Percentiles rank a stretch among this genome's conserved stretches.
phyloP scores from a whole-genome alignment of 2,888 invertebrate genomes.

The Chymomyza amoena region DNA sequence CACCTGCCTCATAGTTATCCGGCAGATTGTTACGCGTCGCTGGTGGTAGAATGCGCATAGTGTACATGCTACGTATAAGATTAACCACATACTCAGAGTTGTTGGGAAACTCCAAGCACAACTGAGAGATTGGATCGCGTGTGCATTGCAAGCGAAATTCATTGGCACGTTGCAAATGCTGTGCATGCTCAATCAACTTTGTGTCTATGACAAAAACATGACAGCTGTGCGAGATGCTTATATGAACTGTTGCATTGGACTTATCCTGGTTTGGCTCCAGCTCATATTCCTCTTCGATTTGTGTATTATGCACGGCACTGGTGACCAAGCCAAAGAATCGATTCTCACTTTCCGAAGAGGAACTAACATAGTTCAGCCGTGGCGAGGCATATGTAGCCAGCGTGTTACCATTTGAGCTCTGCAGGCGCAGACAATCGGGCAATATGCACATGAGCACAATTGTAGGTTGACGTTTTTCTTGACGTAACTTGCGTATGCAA shows the following conservation, averaged over 20 bases:
- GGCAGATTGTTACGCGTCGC: conserved; percentile 67
- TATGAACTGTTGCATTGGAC: conserved; percentile 46
- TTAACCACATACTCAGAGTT: conserved; percentile 89
- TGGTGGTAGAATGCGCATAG: conserved; percentile 80
- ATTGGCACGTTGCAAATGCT: conserved; percentile 88
- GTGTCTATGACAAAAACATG: conserved; percentile 97
- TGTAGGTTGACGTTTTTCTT: conserved; percentile 92
- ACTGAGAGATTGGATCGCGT: conserved; percentile 86
- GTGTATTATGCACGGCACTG: conserved; percentile 83
- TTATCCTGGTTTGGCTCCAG: conserved; percentile 38
- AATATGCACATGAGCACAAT: conserved; percentile 91
- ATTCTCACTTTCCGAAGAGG: conserved; percentile 93
- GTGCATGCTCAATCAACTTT: conserved; percentile 88
- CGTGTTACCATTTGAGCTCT: conserved; percentile 87
- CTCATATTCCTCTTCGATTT: conserved; percentile 77
- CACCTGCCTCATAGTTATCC: conserved; percentile 45
- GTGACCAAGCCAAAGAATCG: conserved; percentile 96
- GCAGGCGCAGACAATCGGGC: conserved; percentile 88
- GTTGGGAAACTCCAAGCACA: conserved; percentile 93
- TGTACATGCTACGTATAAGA: conserved; percentile 86
- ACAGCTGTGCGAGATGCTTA: conserved; percentile 90
- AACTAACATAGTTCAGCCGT: conserved; percentile 92
- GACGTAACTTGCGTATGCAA: conserved; percentile 92
- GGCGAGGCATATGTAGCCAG: conserved; percentile 93
- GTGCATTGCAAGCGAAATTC: conserved; percentile 93